Evolutionary conservation across 2,888 invertebrate genomes (phyloP).

Genomic region (Andrena camellia): DNA sequence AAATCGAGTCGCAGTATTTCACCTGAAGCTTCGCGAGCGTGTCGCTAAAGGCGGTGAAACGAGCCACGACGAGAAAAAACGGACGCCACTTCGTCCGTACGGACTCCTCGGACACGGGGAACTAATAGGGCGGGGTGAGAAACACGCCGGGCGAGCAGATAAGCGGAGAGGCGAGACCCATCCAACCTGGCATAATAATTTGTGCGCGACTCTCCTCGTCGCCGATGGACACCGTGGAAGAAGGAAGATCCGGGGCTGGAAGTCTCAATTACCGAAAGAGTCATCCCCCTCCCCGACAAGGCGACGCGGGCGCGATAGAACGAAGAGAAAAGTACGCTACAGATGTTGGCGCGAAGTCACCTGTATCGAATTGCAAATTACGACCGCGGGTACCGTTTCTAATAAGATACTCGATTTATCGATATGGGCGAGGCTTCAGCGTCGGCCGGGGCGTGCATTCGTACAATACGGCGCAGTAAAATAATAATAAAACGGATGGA

Average conservation of each 20-base stretch:
- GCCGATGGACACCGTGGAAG: slow-evolving; percentile 1
- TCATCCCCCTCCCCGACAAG: neutral
- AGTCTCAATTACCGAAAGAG: slow-evolving; percentile 71
- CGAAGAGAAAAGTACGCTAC: neutral
- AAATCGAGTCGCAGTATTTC: slow-evolving; percentile 83
- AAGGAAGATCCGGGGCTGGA: slow-evolving; percentile 48
- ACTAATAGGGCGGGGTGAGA: slow-evolving; percentile 83
- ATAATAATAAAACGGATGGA: slow-evolving; percentile 52
- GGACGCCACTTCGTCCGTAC: slow-evolving; percentile 56
- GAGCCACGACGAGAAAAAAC: slow-evolving; percentile 45
- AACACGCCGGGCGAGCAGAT: slow-evolving; percentile 81
- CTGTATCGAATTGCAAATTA: slow-evolving; percentile 53
- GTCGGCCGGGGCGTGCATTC: neutral
- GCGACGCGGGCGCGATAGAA: no score
- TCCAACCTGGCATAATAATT: slow-evolving; percentile 79
- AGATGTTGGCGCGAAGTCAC: slow-evolving; percentile 11
- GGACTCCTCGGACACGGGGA: slow-evolving; percentile 78
- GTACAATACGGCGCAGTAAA: slow-evolving; percentile 5
- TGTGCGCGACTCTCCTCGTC: slow-evolving; percentile 65
- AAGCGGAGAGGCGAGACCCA: slow-evolving; percentile 69
- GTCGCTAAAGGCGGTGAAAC: slow-evolving; percentile 35
- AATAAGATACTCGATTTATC: slow-evolving; percentile 53
- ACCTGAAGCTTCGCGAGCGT: slow-evolving; percentile 64
- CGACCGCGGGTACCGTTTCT: slow-evolving; percentile 25
- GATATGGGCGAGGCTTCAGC: slow-evolving; percentile 38